Conservation (phyloP, 2,113 vertebrate species). For the Saguinus midas region DNA sequence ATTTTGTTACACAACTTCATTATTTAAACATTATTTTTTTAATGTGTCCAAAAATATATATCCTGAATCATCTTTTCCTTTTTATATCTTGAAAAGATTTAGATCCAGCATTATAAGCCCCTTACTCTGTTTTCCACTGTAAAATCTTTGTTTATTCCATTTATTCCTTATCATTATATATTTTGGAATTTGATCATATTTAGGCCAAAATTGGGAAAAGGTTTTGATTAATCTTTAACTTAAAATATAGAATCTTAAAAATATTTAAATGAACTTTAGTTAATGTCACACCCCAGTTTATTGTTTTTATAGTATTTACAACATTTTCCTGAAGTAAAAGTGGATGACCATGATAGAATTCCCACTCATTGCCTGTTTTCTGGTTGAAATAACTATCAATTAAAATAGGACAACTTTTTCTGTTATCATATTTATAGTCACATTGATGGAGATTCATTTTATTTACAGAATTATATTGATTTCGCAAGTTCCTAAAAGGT, state of each 20-base stretch:
- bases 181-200: not conserved
- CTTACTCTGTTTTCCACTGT: not conserved
- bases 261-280: slow-evolving; percentile 9
- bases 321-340: slow-evolving; percentile 64
- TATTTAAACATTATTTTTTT: not conserved
- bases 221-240: not conserved
- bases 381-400: slow-evolving; percentile 75
- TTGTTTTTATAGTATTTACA: slow-evolving; percentile 44
- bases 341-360: slow-evolving; percentile 55
- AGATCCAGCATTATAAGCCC: not conserved
- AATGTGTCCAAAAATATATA: not conserved
- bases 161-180: not conserved
- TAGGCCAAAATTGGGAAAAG: not conserved
- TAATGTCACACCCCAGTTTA: slow-evolving; percentile 9
- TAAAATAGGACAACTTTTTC: slow-evolving; percentile 76
- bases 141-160: not conserved
- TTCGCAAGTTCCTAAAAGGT: slow-evolving; percentile 82
- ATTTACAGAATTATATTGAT: slow-evolving; percentile 85
- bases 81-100: not conserved
- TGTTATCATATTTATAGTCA: slow-evolving; percentile 79
- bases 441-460: slow-evolving; percentile 76
- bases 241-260: slow-evolving; percentile 25
- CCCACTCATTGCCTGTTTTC: not conserved
- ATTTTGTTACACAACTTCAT: not conserved
- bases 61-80: not conserved